Evolutionary conservation across 2,113 vertebrate genomes (phyloP).

Genomic region (Calidris pygmaea): DNA sequence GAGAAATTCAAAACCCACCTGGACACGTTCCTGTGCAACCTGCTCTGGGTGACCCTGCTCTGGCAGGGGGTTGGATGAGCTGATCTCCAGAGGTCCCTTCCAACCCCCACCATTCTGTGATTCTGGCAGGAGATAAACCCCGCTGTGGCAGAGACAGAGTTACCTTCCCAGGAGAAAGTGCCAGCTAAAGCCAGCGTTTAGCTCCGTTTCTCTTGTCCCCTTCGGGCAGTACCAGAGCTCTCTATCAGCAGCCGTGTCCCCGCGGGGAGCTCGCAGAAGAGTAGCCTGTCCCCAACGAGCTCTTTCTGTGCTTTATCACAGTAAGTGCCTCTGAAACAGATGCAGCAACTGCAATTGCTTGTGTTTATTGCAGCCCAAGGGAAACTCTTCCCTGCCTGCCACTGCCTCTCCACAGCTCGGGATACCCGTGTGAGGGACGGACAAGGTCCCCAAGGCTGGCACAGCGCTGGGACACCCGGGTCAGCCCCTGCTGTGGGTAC

Average conservation of each 20-base stretch:
- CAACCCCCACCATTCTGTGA: no score
- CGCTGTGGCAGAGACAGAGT: rapidly evolving
- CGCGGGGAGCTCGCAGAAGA: rapidly evolving
- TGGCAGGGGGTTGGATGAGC: no score
- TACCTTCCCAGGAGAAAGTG: not conserved
- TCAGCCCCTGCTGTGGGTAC: not conserved
- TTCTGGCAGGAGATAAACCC: not conserved
- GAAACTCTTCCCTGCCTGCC: not conserved
- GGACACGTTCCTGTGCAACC: no score
- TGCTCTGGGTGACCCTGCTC: no score
- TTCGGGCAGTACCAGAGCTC: not conserved
- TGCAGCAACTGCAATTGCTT: rapidly evolving
- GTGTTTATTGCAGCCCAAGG: not conserved
- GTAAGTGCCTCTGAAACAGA: not conserved
- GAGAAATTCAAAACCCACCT: no score
- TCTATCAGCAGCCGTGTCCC: not conserved
- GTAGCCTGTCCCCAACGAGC: not conserved
- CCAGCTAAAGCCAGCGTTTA: not conserved
- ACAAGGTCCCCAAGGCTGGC: rapidly evolving
- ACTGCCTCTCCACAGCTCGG: not conserved
- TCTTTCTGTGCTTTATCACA: not conserved
- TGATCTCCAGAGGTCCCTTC: no score
- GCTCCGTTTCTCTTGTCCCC: not conserved
- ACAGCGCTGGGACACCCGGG: not conserved
- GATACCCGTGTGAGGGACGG: not conserved